These are phyloP conservation scores for Hyposoter dolosus DNA, from an alignment of 2,888 invertebrate species.

Conservation along the genomic window DNA sequence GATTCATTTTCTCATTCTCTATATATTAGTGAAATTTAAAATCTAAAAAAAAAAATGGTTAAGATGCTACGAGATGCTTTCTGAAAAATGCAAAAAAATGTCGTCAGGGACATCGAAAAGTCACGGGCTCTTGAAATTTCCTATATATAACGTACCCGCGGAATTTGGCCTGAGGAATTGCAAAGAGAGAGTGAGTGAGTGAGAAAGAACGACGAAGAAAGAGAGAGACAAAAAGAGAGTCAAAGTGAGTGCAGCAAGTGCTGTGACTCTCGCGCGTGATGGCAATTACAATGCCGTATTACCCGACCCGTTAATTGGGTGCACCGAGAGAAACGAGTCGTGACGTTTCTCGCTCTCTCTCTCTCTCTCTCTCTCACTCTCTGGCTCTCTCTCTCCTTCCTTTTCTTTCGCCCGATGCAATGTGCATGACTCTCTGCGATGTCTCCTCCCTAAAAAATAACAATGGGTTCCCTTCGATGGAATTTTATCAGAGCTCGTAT, in stretches of 20 bases:
- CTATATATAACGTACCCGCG: slow-evolving; percentile 17
- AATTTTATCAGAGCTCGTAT: slow-evolving; percentile 53
- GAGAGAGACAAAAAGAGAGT: slow-evolving; percentile 29
- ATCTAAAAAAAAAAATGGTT: neutral
- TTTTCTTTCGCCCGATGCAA: slow-evolving; percentile 29
- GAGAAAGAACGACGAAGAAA: slow-evolving; percentile 3
- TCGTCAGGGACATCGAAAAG: neutral
- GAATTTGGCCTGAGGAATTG: slow-evolving; percentile 26
- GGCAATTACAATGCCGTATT: slow-evolving; percentile 68
- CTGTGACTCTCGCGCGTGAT: slow-evolving; percentile 64
- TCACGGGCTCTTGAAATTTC: slow-evolving; percentile 9
- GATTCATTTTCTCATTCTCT: neutral
- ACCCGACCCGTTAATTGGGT: slow-evolving; percentile 67
- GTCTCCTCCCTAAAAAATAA: slow-evolving; percentile 44
- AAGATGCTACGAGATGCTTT: neutral
- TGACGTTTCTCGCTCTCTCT: slow-evolving; percentile 54
- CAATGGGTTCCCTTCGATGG: slow-evolving; percentile 54
- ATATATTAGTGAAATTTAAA: neutral
- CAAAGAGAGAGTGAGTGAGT: slow-evolving; percentile 29
- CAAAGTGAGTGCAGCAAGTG: slow-evolving; percentile 60
- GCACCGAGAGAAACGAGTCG: slow-evolving; percentile 66
- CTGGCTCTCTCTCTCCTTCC: neutral
- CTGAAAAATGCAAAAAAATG: neutral
- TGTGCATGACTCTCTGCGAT: slow-evolving; percentile 18
- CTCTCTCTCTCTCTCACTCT: slow-evolving; percentile 6